Conservation (phyloP, 2,113 vertebrate genomes). For the Sakesphorus luctuosus region DNA sequence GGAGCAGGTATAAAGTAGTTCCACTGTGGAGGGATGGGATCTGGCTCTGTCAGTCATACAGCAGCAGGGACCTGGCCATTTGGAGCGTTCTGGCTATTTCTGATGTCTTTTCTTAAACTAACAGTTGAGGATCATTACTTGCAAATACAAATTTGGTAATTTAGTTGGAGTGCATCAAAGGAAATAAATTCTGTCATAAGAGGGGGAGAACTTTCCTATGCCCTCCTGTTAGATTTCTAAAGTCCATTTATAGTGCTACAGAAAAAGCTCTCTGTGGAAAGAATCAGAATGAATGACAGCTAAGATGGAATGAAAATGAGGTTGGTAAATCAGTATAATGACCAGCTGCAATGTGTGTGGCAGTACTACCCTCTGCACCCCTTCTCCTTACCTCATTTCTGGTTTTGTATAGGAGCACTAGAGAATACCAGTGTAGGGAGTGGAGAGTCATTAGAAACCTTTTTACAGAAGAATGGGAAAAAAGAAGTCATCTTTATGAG, state of each 20-base stretch:
- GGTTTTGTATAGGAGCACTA: neutral
- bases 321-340: neutral
- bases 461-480: neutral
- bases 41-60: neutral
- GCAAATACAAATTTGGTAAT: neutral
- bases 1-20: neutral
- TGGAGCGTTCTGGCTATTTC: neutral
- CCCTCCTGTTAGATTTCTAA: neutral
- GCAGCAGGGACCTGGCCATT: neutral
- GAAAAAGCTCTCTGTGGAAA: neutral
- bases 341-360: neutral
- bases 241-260: neutral
- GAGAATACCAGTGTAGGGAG: neutral
- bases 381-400: neutral
- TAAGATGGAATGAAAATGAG: neutral
- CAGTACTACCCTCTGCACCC: neutral
- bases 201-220: neutral
- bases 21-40: neutral
- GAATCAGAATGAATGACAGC: neutral
- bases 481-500: neutral
- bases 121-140: neutral
- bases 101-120: neutral
- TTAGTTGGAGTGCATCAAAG: neutral
- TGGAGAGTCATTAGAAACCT: neutral
- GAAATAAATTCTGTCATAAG: neutral